A percentile compares a stretch with the other conserved stretches of the same genome.
phyloP scores from a whole-genome alignment of 2,888 invertebrate genomes.

The Amiota communis region DNA sequence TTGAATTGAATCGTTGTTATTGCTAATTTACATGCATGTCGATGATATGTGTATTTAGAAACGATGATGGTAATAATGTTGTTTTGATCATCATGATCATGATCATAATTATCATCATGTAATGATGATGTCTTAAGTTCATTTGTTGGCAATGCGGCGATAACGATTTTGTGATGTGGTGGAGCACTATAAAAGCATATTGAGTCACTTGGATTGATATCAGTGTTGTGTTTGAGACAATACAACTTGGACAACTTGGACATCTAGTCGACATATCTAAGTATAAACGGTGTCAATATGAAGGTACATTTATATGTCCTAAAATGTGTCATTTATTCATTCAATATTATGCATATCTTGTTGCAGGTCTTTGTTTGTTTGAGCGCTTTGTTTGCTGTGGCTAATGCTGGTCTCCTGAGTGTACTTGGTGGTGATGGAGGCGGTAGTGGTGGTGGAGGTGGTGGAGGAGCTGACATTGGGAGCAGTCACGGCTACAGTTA shows the following conservation, averaged over 20 bases:
- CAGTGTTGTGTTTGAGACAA: constrained; percentile 47
- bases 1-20: constrained; percentile 38
- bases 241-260: constrained; percentile 32
- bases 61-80: too few species aligned
- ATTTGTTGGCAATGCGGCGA: neutral
- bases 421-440: constrained; percentile 52
- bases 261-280: constrained; percentile 41
- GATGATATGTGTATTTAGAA: neutral
- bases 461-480: constrained; percentile 23
- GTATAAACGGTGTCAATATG: constrained; percentile 54
- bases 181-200: constrained; percentile 56
- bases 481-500: constrained; percentile 37
- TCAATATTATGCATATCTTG: neutral
- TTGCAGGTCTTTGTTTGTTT: constrained; percentile 61
- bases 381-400: constrained; percentile 58
- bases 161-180: constrained; percentile 13
- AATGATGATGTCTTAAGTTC: too few species aligned
- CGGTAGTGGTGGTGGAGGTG: constrained; percentile 42
- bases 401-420: constrained; percentile 63
- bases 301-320: constrained; percentile 47
- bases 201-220: constrained; percentile 41
- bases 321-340: neutral
- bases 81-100: neutral
- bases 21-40: constrained; percentile 45
- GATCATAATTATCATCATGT: constrained; percentile 29